These are phyloP conservation scores for Tuta absoluta DNA, from an alignment of 2,888 invertebrate species.

Conservation along the genomic window DNA sequence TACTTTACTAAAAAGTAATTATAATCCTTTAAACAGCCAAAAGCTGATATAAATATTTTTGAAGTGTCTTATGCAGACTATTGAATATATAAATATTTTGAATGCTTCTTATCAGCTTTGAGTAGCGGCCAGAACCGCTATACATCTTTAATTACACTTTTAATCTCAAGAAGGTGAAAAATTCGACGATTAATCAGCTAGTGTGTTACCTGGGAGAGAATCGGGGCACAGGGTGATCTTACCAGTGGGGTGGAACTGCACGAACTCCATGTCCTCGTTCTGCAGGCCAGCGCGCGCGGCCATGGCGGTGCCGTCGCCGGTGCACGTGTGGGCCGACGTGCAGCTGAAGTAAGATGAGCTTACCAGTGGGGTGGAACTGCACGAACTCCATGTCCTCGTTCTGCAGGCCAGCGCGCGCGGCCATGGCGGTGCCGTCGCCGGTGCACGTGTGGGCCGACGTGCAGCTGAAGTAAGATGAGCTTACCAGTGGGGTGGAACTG, in stretches of 20 bases:
- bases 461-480: constrained; percentile 96
- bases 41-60: too few relatives aligned
- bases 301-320: constrained; percentile 99
- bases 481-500: constrained; percentile 99
- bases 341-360: constrained; percentile 21
- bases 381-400: constrained; percentile 99
- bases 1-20: too few relatives aligned
- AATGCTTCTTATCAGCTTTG: too few relatives aligned
- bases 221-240: constrained; percentile 30
- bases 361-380: constrained; percentile 99
- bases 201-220: too few relatives aligned
- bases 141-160: too few relatives aligned
- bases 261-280: constrained; percentile 98
- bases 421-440: constrained; percentile 98
- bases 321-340: constrained; percentile 92
- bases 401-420: constrained; percentile 94
- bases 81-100: too few relatives aligned
- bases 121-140: too few relatives aligned
- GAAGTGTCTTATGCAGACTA: too few relatives aligned
- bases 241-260: constrained; percentile 99
- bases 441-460: constrained; percentile 99
- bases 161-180: too few relatives aligned
- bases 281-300: constrained; percentile 95
- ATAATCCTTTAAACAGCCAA: too few relatives aligned
- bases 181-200: too few relatives aligned